These are phyloP conservation scores for Larimichthys crocea DNA, from an alignment of 2,113 vertebrate genomes.

Conservation along the genomic window DNA sequence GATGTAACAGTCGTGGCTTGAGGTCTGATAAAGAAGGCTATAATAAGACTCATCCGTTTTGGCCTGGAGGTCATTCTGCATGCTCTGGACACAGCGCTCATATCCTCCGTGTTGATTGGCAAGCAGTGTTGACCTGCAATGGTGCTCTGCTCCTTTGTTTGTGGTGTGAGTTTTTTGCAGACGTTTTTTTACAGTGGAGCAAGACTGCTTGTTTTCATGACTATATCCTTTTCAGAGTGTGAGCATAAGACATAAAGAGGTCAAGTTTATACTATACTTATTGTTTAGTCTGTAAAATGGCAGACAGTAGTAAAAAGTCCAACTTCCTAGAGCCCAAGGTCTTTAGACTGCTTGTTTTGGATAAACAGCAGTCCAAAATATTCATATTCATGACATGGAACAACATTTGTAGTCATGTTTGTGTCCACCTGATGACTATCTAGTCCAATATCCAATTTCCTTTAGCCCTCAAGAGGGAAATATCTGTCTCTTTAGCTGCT, in stretches of 20 bases:
- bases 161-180: conserved; percentile 24
- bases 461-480: too few relatives aligned
- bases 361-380: too few relatives aligned
- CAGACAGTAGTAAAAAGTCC: background rate
- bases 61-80: conserved; percentile 46
- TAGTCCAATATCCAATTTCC: too few relatives aligned
- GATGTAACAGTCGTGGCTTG: conserved; percentile 28
- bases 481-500: too few relatives aligned
- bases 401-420: too few relatives aligned
- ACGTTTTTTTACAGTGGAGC: conserved; percentile 26
- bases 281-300: background rate
- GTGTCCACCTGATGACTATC: too few relatives aligned
- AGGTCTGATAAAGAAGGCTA: conserved; percentile 56
- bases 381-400: too few relatives aligned
- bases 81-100: conserved; percentile 34
- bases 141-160: conserved; percentile 47
- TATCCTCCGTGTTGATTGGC: conserved; percentile 60
- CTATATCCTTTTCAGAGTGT: conserved; percentile 30
- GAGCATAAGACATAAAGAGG: background rate
- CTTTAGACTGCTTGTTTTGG: background rate
- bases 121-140: conserved; percentile 13
- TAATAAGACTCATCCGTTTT: conserved; percentile 60
- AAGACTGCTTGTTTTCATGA: conserved; percentile 48
- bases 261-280: background rate
- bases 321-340: background rate